Conservation (phyloP, 2,797 vertebrate species). For the Alca torda region DNA sequence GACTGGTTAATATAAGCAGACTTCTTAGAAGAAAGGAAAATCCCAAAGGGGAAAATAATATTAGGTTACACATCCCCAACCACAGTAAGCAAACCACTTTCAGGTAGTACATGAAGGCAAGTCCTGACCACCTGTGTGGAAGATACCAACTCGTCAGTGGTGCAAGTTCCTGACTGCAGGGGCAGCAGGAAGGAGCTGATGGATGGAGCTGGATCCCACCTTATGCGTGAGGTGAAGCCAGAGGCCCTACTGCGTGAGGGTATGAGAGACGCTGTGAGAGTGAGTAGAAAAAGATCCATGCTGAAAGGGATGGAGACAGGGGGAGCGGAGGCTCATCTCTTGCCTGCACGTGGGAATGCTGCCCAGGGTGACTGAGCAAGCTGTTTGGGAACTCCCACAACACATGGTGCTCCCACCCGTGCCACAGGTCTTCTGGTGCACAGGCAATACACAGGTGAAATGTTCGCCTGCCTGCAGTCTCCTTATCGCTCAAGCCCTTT, state of each 20-base stretch:
- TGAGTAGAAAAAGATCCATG: not conserved
- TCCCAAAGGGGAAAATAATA: not conserved
- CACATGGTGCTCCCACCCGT: fast-evolving
- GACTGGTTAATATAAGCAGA: not conserved
- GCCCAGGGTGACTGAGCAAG: not conserved
- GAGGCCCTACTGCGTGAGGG: not conserved
- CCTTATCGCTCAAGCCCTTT: not conserved
- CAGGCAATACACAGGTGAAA: not conserved
- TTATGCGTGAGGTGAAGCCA: not conserved
- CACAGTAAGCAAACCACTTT: not conserved
- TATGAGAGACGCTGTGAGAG: not conserved
- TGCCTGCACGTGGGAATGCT: not conserved
- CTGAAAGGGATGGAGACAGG: fast-evolving
- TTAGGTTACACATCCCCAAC: not conserved
- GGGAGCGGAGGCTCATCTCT: not conserved
- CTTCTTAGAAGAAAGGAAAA: not conserved
- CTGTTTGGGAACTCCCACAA: not conserved
- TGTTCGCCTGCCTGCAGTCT: not conserved
- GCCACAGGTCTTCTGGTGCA: not conserved
- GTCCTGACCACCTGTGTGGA: not conserved
- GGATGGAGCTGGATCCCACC: not conserved
- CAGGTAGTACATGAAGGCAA: not conserved
- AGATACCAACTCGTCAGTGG: not conserved
- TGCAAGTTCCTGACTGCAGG: not conserved
- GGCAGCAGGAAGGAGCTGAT: not conserved